Evolutionary conservation across 2,888 invertebrate genomes (phyloP).

Genomic region (Dioctria linearis): DNA sequence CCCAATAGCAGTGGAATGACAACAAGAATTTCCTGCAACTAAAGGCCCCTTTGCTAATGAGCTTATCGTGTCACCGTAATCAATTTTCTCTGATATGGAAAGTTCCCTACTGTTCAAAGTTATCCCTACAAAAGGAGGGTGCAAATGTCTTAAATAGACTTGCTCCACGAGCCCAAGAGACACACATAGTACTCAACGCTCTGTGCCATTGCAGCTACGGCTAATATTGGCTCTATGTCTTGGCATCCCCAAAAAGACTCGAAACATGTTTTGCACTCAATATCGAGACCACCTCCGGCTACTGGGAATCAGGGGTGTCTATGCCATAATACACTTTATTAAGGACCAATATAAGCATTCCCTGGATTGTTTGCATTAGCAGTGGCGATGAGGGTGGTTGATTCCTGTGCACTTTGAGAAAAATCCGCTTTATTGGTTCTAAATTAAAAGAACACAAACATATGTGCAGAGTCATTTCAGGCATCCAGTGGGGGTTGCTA

Average conservation of each 20-base stretch:
- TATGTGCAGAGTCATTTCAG: not conserved
- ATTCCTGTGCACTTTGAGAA: not conserved
- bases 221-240: constrained; percentile 12
- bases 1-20: constrained; percentile 11
- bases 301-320: constrained; percentile 28
- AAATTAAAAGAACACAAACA: constrained; percentile 43
- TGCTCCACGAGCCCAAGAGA: not conserved
- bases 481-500: not conserved
- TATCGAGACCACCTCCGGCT: constrained; percentile 30
- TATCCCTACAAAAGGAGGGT: constrained; percentile 11
- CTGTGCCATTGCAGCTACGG: not conserved
- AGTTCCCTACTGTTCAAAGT: constrained; percentile 30
- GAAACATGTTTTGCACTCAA: constrained; percentile 30
- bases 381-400: constrained; percentile 8
- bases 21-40: constrained; percentile 12
- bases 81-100: constrained; percentile 33
- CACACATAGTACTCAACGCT: not conserved
- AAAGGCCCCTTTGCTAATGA: constrained; percentile 42
- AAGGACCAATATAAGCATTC: constrained; percentile 53
- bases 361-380: constrained; percentile 38
- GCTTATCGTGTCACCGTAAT: constrained; percentile 51
- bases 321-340: constrained; percentile 42
- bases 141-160: constrained; percentile 3
- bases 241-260: constrained; percentile 1
- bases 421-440: constrained; percentile 51